A percentile compares a stretch with the other conserved stretches of the same genome.
Conservation (phyloP, 2,888 invertebrate genomes). For the Sinelater perroti region DNA sequence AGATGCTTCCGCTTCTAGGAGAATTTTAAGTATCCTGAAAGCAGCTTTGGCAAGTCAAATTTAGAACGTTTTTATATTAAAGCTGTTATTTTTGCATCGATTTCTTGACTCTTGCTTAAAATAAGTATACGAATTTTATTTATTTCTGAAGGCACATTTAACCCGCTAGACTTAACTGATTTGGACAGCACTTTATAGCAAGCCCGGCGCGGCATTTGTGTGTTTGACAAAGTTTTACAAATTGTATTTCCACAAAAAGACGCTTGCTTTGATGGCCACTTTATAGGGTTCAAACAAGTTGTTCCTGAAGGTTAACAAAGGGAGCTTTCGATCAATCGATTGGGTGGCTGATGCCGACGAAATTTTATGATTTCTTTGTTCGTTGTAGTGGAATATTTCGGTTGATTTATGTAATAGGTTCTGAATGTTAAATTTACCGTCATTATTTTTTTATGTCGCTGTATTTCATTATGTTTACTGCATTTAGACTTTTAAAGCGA, state of each 20-base stretch:
- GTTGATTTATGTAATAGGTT: conserved; percentile 21
- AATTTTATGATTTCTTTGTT: conserved; percentile 27
- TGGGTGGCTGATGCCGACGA: conserved; percentile 22
- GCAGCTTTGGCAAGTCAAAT: conserved; percentile 5
- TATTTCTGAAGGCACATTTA: background rate
- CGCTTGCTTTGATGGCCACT: conserved; percentile 24
- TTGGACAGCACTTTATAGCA: conserved; percentile 9
- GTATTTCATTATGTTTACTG: no score
- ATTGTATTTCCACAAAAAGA: conserved; percentile 23
- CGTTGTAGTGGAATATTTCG: conserved; percentile 22
- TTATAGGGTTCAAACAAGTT: conserved; percentile 30
- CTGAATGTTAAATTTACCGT: no score
- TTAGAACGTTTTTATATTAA: background rate
- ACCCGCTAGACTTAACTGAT: no score
- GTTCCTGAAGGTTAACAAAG: conserved; percentile 30
- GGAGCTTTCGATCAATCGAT: conserved; percentile 27
- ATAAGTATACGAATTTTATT: background rate
- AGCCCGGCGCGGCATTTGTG: conserved; percentile 9
- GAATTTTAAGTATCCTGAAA: conserved; percentile 17
- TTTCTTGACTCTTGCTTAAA: background rate
- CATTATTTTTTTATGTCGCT: no score
- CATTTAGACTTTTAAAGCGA: no score
- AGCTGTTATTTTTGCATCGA: background rate
- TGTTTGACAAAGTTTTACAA: conserved; percentile 28
- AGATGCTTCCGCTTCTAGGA: conserved; percentile 4